A percentile compares a stretch with the other conserved stretches of the same genome.
phyloP scores from a whole-genome alignment of 1,140 invertebrate genomes.

The Diorhabda sublineata region DNA sequence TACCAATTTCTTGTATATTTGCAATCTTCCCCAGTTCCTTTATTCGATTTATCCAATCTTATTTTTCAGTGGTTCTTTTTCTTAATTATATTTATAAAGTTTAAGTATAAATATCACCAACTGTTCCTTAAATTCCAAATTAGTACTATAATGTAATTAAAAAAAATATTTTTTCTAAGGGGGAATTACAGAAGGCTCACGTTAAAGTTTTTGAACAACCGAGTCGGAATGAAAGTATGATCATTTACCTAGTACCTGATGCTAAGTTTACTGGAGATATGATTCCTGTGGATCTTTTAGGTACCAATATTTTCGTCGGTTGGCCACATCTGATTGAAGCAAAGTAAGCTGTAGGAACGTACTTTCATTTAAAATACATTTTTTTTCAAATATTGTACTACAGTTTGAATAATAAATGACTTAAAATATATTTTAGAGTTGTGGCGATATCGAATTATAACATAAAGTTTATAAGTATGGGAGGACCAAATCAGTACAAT shows the following conservation, averaged over 20 bases:
- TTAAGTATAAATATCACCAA: too few relatives aligned
- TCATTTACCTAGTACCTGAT: slow-evolving; percentile 60
- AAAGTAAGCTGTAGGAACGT: slow-evolving; percentile 45
- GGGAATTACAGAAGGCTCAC: slow-evolving; percentile 61
- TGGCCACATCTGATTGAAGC: slow-evolving; percentile 88
- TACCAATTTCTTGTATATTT: too few relatives aligned
- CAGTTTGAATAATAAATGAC: neutral
- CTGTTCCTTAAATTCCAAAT: too few relatives aligned
- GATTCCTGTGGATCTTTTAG: slow-evolving; percentile 60
- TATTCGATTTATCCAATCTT: too few relatives aligned
- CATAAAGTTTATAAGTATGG: slow-evolving; percentile 28
- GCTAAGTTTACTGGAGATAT: slow-evolving; percentile 43
- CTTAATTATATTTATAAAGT: too few relatives aligned
- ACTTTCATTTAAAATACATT: neutral
- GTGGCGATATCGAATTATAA: slow-evolving; percentile 52
- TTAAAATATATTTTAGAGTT: slow-evolving; percentile 48
- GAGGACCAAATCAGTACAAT: slow-evolving; percentile 24
- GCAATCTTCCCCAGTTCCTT: too few relatives aligned
- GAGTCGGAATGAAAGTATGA: slow-evolving; percentile 77
- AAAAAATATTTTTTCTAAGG: slow-evolving; percentile 46
- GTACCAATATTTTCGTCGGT: slow-evolving; percentile 69
- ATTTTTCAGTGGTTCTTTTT: too few relatives aligned
- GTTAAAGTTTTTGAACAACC: slow-evolving; percentile 85
- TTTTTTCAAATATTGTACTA: neutral
- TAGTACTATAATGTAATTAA: too few relatives aligned